Percentiles rank a stretch among this genome's conserved stretches.
Evolutionary conservation across 2,113 vertebrate species (phyloP).

Genomic region (Aspiorhynchus laticeps): DNA sequence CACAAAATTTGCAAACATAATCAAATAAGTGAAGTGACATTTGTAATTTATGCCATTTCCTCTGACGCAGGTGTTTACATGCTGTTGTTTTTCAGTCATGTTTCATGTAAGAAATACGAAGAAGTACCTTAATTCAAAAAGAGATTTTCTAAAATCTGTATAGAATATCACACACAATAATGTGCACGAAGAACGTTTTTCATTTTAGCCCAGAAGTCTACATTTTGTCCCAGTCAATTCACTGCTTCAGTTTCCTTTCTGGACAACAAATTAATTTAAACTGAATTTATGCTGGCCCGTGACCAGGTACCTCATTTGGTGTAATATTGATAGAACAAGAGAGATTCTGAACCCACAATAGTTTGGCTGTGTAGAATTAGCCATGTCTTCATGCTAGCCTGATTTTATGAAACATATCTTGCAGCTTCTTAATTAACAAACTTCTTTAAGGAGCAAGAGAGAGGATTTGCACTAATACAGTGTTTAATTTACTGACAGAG

Average conservation of each 20-base stretch:
- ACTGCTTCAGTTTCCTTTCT: constrained; percentile 65
- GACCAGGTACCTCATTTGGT: constrained; percentile 64
- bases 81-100: neutral
- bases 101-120: neutral
- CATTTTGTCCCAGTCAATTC: constrained; percentile 53
- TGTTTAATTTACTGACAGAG: constrained; percentile 4
- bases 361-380: constrained; percentile 9
- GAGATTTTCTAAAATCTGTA: neutral
- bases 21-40: constrained; percentile 66
- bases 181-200: neutral
- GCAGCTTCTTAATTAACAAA: constrained; percentile 22
- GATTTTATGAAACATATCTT: neutral
- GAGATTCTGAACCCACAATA: neutral
- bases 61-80: constrained; percentile 4
- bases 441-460: neutral
- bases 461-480: neutral
- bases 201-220: neutral
- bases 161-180: neutral
- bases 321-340: constrained; percentile 62
- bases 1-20: constrained; percentile 73
- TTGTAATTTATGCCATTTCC: constrained; percentile 63
- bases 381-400: neutral
- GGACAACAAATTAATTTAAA: constrained; percentile 59
- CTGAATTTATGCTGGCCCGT: constrained; percentile 68
- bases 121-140: neutral